Evolutionary conservation across 2,888 invertebrate species (phyloP), one percentile per base, ranked within the genome.

Genomic region (Spatulosminthurus flaviceps): DNA sequence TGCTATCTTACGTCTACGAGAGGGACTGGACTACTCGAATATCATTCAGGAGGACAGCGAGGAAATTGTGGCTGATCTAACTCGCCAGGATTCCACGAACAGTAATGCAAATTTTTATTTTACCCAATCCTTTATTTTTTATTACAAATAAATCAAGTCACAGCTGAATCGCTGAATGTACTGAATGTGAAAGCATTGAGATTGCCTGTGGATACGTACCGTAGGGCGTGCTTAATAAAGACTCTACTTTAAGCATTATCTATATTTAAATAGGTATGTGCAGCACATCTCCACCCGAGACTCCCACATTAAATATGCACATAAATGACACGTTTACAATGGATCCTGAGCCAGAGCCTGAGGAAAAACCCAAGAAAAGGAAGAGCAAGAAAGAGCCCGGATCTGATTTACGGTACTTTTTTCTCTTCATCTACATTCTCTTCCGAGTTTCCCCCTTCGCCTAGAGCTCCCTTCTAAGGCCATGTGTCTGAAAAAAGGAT

Each of bases 21-120:
- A 89, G 84, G 91, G 91, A 1, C 87, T 91, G 28, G 90, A 90
- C 85, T 89, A 87, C 82, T 88, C 88, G 7, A 87, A 87, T 43
- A 83, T 88, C 19, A 86, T 89, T 16, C 80, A 83, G 26, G 83
- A 84, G 51, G 85, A 85, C n/a, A 82, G 81, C 19, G 83, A 84
- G 22, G 85, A 85, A 74, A 79, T 80, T 13, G 82, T 85, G 1
- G 75, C 82, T 51, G 81, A 78, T 69, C 66, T 85, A 61, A 85
- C 84, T 4, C 71, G 85, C 76, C 79, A 75, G 24, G 85, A 85
- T 64, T 85, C 85, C 13, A 66, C 72, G 0, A 75, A 79, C 34
- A 81, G 82, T 81, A 71, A 66, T 51, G n/a, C 34, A 34, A 34
- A 34, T 34, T 34, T 34, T 34, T n/a, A n/a, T 34, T 34, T 34